Conservation (phyloP, 2,888 invertebrate genomes). For the Noctua fimbriata region DNA sequence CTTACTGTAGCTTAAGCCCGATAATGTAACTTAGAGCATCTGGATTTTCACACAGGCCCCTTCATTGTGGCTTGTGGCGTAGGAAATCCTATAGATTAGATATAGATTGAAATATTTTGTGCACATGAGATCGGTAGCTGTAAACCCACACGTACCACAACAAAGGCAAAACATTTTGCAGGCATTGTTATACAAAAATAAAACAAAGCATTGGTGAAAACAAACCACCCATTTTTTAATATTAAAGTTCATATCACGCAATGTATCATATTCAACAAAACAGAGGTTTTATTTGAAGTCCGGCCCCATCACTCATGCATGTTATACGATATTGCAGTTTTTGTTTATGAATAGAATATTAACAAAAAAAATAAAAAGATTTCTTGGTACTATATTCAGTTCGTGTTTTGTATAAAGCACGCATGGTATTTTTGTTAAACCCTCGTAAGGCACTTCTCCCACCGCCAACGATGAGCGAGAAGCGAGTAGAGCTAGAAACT, state of each 20-base stretch:
- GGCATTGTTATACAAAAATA: background rate
- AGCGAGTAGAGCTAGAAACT: too few relatives aligned
- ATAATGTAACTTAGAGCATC: background rate
- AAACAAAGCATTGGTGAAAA: constrained; percentile 17
- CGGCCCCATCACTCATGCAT: constrained; percentile 48
- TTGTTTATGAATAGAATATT: constrained; percentile 49
- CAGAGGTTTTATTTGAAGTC: constrained; percentile 11
- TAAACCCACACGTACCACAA: background rate
- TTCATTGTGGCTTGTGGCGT: background rate
- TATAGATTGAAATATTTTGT: background rate
- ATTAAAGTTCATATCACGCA: constrained; percentile 40
- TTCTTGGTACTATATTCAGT: background rate
- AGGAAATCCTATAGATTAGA: background rate
- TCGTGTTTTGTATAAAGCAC: background rate
- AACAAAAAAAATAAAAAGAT: background rate
- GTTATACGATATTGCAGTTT: constrained; percentile 50
- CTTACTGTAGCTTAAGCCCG: background rate
- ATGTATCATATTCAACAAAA: constrained; percentile 40
- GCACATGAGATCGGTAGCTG: background rate
- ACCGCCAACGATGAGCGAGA: too few relatives aligned
- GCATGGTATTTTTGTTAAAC: background rate
- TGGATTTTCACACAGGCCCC: background rate
- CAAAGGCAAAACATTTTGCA: background rate
- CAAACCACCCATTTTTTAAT: constrained; percentile 17
- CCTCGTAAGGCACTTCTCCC: too few relatives aligned